Conservation (phyloP, 1,140 invertebrate genomes). For the Achroia grisella region DNA sequence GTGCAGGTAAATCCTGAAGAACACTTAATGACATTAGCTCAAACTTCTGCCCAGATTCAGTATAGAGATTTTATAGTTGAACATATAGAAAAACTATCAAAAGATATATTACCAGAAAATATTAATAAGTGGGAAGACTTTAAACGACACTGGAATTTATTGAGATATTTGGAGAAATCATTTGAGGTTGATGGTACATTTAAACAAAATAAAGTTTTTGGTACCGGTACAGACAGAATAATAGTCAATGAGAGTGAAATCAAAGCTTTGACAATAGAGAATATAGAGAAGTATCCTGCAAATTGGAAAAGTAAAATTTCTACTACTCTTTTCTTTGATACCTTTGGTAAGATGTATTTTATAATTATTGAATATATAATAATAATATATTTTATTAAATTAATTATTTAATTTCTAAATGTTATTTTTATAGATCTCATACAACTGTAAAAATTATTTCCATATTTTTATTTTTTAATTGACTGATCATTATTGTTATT, state of each 20-base stretch:
- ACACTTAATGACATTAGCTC: conserved; percentile 74
- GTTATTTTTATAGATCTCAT: too few species aligned
- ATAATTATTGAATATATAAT: neutral
- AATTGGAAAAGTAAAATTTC: conserved; percentile 73
- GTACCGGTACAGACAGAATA: conserved; percentile 46
- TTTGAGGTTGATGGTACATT: conserved; percentile 64
- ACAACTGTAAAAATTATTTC: neutral
- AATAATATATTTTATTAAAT: too few species aligned
- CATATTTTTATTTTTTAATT: conserved; percentile 23
- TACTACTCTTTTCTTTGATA: conserved; percentile 71
- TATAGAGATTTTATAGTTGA: conserved; percentile 76
- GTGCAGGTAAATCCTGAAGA: conserved; percentile 73
- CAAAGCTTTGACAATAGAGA: conserved; percentile 62
- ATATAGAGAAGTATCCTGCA: conserved; percentile 61
- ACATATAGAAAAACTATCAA: conserved; percentile 69
- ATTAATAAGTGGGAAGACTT: conserved; percentile 63
- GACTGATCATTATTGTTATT: conserved; percentile 9
- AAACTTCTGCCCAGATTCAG: conserved; percentile 66
- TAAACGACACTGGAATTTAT: conserved; percentile 74
- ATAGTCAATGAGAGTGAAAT: conserved; percentile 68
- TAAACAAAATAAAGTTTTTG: conserved; percentile 71
- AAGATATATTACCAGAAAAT: conserved; percentile 46
- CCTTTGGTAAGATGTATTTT: conserved; percentile 64
- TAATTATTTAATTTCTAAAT: too few species aligned
- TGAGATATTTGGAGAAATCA: conserved; percentile 72